A percentile compares a stretch with the other conserved stretches of the same genome.
phyloP scores from a whole-genome alignment of 1,140 invertebrate genomes.

The Dermatophagoides farinae region DNA sequence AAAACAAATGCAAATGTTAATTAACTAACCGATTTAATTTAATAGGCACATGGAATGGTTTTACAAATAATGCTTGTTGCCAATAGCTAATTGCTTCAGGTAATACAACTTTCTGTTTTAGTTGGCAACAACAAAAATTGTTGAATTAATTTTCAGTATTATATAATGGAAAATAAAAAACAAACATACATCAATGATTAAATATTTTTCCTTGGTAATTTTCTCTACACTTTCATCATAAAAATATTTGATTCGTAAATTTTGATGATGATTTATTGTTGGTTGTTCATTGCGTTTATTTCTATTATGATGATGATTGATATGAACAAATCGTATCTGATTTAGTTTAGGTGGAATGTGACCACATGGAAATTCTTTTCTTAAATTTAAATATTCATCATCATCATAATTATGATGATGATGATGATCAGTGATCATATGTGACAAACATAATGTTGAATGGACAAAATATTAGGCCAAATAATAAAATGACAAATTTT shows the following conservation, averaged over 20 bases:
- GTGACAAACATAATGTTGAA: no score
- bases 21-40: conserved; percentile 46
- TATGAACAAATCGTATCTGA: neutral
- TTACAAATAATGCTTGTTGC: conserved; percentile 69
- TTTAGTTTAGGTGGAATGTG: neutral
- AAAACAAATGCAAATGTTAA: neutral
- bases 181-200: conserved; percentile 53
- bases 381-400: no score
- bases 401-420: no score
- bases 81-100: conserved; percentile 78
- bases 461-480: no score
- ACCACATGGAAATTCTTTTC: neutral
- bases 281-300: conserved; percentile 42
- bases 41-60: conserved; percentile 56
- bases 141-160: neutral
- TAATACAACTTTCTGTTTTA: conserved; percentile 59
- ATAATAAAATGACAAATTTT: no score
- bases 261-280: conserved; percentile 42
- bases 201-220: conserved; percentile 59
- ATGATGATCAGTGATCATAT: no score
- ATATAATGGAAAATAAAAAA: neutral
- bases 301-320: conserved; percentile 42
- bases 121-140: conserved; percentile 14
- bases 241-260: conserved; percentile 61
- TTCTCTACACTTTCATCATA: conserved; percentile 74